A percentile compares a stretch with the other conserved stretches of the same genome.
Evolutionary conservation across 1,140 invertebrate genomes (phyloP).

Genomic region (Phymastichus coffea): DNA sequence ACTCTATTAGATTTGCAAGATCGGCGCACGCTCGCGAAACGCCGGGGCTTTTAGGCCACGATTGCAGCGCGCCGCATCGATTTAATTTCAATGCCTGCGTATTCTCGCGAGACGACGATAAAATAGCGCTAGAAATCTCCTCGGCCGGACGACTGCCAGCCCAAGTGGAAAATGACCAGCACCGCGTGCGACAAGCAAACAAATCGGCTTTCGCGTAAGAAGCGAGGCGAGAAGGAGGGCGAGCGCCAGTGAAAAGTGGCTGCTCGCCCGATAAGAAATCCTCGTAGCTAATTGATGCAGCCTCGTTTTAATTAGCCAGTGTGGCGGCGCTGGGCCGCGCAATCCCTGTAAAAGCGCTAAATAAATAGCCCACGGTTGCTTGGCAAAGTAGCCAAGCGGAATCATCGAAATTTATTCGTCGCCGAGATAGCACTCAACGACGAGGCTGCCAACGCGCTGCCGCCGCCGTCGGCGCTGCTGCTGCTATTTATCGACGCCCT

Average conservation of each 20-base stretch:
- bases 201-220: too few relatives aligned
- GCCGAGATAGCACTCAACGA: not conserved
- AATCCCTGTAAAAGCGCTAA: not conserved
- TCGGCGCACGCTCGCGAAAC: not conserved
- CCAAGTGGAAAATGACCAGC: too few relatives aligned
- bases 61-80: not conserved
- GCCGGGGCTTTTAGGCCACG: not conserved
- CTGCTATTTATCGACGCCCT: conserved; percentile 34
- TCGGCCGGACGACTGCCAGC: too few relatives aligned
- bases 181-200: too few relatives aligned
- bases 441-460: too few relatives aligned
- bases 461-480: not conserved
- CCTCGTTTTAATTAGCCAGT: conserved; percentile 7
- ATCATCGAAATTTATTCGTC: conserved; percentile 6
- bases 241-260: not conserved
- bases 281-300: not conserved
- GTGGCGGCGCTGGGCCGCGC: too few relatives aligned
- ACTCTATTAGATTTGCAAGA: conserved; percentile 31
- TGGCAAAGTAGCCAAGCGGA: not conserved
- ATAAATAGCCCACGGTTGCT: not conserved
- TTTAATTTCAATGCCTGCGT: not conserved
- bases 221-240: not conserved
- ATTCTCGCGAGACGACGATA: not conserved
- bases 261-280: not conserved
- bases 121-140: too few relatives aligned